These are phyloP conservation scores for Antennarius striatus DNA, from an alignment of 2,113 vertebrate genomes.

Conservation along the genomic window DNA sequence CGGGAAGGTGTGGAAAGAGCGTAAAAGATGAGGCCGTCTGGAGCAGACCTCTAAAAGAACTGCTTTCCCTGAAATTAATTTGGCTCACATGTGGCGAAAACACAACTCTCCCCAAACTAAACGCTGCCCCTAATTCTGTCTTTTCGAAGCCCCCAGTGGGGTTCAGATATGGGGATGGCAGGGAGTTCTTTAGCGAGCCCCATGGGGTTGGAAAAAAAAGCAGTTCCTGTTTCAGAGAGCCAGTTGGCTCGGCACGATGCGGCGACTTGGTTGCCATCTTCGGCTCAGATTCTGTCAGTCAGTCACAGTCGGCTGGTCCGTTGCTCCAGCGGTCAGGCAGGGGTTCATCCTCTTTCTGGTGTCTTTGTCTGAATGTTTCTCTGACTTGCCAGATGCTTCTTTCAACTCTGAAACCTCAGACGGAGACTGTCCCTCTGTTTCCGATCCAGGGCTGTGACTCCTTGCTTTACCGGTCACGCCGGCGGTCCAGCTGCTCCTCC, in stretches of 20 bases:
- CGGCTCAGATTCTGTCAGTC: slow-evolving; percentile 61
- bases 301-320: slow-evolving; percentile 67
- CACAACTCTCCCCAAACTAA: slow-evolving; percentile 44
- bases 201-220: slow-evolving; percentile 48
- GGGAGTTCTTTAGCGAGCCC: slow-evolving; percentile 36
- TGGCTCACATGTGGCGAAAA: slow-evolving; percentile 31
- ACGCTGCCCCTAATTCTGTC: slow-evolving; percentile 41
- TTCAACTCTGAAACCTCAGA: slow-evolving; percentile 53
- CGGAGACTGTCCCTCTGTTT: slow-evolving; percentile 42
- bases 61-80: slow-evolving; percentile 56
- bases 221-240: slow-evolving; percentile 60
- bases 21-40: slow-evolving; percentile 66
- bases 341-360: slow-evolving; percentile 54
- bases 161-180: slow-evolving; percentile 55
- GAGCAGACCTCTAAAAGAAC: slow-evolving; percentile 67
- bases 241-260: slow-evolving; percentile 68
- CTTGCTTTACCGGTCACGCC: slow-evolving; percentile 50
- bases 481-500: slow-evolving; percentile 34
- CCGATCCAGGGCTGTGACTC: slow-evolving; percentile 67
- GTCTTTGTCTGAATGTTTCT: slow-evolving; percentile 52
- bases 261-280: slow-evolving; percentile 65
- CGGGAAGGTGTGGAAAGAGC: neutral
- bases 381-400: slow-evolving; percentile 52
- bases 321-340: slow-evolving; percentile 57
- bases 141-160: slow-evolving; percentile 38